phyloP scores from a whole-genome alignment of 2,797 vertebrate genomes.

The Eurystomus glaucurus region DNA sequence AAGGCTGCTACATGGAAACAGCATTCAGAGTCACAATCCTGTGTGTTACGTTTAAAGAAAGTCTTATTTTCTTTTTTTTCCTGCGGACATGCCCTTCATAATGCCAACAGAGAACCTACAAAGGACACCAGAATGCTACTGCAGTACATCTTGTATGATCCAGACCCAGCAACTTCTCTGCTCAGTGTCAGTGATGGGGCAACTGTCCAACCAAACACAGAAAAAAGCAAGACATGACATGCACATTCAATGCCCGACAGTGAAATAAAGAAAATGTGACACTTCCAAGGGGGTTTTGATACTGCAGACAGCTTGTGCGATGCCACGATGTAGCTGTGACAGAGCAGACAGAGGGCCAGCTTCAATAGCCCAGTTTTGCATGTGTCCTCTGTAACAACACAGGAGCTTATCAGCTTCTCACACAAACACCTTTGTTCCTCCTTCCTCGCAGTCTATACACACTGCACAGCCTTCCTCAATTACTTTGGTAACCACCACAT shows the following conservation, averaged over 20 bases:
- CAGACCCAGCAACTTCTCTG: background rate
- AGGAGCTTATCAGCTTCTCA: background rate
- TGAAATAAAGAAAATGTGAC: background rate
- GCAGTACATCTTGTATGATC: background rate
- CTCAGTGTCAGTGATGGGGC: background rate
- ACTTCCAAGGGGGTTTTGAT: background rate
- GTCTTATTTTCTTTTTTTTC: background rate
- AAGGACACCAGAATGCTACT: background rate
- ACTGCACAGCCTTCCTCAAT: background rate
- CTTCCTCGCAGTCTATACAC: background rate
- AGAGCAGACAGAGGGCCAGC: background rate
- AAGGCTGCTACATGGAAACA: background rate
- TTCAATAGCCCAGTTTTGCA: background rate
- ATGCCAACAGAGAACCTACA: background rate
- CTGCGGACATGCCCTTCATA: background rate
- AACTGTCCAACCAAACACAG: background rate
- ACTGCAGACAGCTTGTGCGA: background rate
- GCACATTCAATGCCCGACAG: background rate
- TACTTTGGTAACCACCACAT: background rate
- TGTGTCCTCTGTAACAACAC: background rate
- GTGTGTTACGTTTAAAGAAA: background rate
- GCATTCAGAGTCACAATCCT: background rate
- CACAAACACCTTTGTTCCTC: slow-evolving; percentile 3
- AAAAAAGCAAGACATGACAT: background rate
- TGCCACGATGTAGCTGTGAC: background rate